These are phyloP conservation scores for Cetoscarus ocellatus DNA, from an alignment of 2,797 vertebrate species.

Conservation along the genomic window DNA sequence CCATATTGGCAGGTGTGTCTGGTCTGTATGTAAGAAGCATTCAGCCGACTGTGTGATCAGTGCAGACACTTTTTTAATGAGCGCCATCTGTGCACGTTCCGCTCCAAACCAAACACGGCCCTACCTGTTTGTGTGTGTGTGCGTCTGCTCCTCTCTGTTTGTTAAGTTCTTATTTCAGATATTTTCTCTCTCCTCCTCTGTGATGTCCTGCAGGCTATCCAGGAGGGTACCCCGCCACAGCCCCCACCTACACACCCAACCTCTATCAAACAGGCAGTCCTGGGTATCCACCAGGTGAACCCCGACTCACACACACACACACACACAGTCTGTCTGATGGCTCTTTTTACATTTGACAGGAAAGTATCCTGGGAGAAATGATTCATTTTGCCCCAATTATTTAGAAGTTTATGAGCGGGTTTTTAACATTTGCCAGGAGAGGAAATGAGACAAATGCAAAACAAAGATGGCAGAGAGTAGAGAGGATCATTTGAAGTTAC, in stretches of 20 bases:
- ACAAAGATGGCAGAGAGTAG: not conserved
- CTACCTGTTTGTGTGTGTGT: conserved; percentile 23
- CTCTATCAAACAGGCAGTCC: conserved; percentile 97
- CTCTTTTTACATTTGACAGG: conserved; percentile 13
- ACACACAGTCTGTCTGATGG: conserved; percentile 12
- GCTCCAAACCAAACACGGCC: conserved; percentile 52
- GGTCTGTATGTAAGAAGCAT: conserved; percentile 62
- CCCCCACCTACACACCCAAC: conserved; percentile 96
- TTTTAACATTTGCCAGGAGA: not conserved
- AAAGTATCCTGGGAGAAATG: not conserved
- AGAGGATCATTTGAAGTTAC: not conserved
- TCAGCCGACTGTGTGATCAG: conserved; percentile 75
- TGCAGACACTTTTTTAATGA: conserved; percentile 79
- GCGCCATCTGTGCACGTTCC: conserved; percentile 79
- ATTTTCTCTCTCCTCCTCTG: conserved; percentile 16
- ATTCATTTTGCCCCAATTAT: not conserved
- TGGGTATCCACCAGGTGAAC: conserved; percentile 96
- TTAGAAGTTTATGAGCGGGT: conserved; percentile 12
- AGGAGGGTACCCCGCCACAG: conserved; percentile 93
- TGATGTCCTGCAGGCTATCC: conserved; percentile 89
- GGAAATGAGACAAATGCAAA: not conserved
- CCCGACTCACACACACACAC: not conserved
- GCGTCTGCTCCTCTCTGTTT: conserved; percentile 6
- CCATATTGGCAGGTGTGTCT: conserved; percentile 71
- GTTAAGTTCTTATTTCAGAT: conserved; percentile 33